Base-by-base conservation (phyloP, 2,113 vertebrate species). In the Saccopteryx bilineata region DNA sequence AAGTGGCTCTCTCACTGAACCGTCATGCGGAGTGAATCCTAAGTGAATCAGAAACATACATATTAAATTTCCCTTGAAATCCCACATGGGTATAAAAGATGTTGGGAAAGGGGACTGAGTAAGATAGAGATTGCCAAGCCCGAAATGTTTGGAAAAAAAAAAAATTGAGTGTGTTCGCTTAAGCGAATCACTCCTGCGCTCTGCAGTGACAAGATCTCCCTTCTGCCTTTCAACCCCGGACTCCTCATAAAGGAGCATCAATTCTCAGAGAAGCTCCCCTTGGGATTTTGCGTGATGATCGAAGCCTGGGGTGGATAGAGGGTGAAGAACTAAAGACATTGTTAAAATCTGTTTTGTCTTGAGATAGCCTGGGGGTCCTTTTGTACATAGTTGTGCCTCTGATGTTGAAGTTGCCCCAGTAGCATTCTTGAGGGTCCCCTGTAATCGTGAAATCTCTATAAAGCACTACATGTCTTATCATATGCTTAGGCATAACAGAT, bases 61-160 rank as follows among this genome's bases (percentile, higher is more conserved):
- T 96, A 97, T 97, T 96, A 91, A 65, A 96, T 97, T 97, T 96
- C 94, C 66, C 71, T 95, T 75, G 91, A 96, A 97, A 96, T 95
- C 28, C 95, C 95, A 97, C 95, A 96, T 46, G 95, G 93, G 96
- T 72, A 94, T 96, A 97, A 96, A 90, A 92, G 89, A 94, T 96
- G 90, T 90, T 6, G 24, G 91, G 94, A 97, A 97, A 96, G 86
- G 93, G 92, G 93, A 63, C 87, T 94, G 95, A 92, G 83, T 31
- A 21, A 93, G 56, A 90, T 65, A 75, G 50, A 63, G 82, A 91
- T 90, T 95, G 93, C 96, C 96, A 96, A 97, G 93, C 85, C 93
- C 78, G 11, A 63, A 96, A 89, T 94, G 91, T 96, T 69, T 96
- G 85, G 96, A 96, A 96, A 95, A 97, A 96, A 96, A 95, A 68